Conservation (phyloP, 2,888 invertebrate species). For the Pachycephus smyrnensis region DNA sequence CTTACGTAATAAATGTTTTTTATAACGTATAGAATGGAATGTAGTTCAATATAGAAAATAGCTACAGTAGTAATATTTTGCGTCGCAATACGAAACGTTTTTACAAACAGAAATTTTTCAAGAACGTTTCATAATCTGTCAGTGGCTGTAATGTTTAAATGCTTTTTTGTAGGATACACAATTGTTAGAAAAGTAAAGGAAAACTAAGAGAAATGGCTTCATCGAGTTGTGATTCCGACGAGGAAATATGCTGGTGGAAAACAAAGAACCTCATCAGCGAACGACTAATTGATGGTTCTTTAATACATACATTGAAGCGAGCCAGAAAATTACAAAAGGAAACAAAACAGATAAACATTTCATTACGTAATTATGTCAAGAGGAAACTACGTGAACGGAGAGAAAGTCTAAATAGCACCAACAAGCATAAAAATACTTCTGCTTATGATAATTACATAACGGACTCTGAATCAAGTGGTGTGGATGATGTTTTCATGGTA, state of each 20-base stretch:
- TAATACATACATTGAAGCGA: constrained; percentile 27
- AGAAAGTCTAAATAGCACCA: background rate
- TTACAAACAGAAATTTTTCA: background rate
- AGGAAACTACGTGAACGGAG: constrained; percentile 33
- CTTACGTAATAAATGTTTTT: background rate
- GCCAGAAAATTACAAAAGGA: constrained; percentile 26
- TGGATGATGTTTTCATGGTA: background rate
- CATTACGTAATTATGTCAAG: constrained; percentile 32
- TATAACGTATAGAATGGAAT: background rate
- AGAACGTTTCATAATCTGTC: background rate
- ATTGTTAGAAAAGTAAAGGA: background rate
- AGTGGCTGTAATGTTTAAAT: background rate
- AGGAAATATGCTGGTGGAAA: constrained; percentile 29
- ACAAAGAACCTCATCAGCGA: constrained; percentile 23
- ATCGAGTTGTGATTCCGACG: background rate
- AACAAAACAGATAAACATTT: constrained; percentile 35
- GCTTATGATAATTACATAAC: constrained; percentile 5
- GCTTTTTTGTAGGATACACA: background rate
- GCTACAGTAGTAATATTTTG: background rate
- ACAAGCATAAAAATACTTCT: background rate
- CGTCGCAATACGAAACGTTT: background rate
- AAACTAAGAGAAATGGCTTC: background rate
- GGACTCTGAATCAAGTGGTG: constrained; percentile 30
- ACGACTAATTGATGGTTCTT: constrained; percentile 29
- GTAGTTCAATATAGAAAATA: background rate